phyloP scores from a whole-genome alignment of 2,797 vertebrate genomes.

The Enteromius trimaculatus region DNA sequence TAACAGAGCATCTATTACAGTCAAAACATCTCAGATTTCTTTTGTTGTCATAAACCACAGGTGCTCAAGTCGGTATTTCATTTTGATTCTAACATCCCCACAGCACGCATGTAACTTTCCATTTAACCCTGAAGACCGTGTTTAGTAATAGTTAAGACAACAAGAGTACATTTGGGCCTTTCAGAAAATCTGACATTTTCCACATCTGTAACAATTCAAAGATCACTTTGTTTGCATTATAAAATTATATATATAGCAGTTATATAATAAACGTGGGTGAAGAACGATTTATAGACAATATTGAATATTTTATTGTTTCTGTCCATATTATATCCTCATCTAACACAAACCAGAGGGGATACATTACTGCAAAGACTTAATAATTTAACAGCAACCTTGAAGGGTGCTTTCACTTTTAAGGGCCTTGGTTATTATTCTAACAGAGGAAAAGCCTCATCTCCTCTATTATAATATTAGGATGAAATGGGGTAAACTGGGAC shows the following conservation, averaged over 20 bases:
- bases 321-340: not conserved
- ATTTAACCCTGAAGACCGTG: slow-evolving; percentile 11
- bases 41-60: slow-evolving; percentile 5
- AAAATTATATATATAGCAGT: not conserved
- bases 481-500: not conserved
- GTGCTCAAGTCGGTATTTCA: not conserved
- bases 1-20: not conserved
- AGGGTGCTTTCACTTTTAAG: not conserved
- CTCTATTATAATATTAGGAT: not conserved
- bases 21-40: not conserved
- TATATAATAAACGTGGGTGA: not conserved
- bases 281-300: not conserved
- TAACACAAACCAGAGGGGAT: not conserved
- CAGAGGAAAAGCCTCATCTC: not conserved
- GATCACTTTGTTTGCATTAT: not conserved
- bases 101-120: not conserved
- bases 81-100: not conserved
- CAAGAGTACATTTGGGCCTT: not conserved
- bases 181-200: not conserved
- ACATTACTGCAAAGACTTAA: not conserved
- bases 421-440: not conserved
- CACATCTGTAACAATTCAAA: not conserved
- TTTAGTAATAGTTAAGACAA: not conserved
- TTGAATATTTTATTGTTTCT: not conserved
- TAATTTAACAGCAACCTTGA: slow-evolving; percentile 18